Evolutionary conservation across 2,797 vertebrate species (phyloP).

Genomic region (Mallotus villosus): DNA sequence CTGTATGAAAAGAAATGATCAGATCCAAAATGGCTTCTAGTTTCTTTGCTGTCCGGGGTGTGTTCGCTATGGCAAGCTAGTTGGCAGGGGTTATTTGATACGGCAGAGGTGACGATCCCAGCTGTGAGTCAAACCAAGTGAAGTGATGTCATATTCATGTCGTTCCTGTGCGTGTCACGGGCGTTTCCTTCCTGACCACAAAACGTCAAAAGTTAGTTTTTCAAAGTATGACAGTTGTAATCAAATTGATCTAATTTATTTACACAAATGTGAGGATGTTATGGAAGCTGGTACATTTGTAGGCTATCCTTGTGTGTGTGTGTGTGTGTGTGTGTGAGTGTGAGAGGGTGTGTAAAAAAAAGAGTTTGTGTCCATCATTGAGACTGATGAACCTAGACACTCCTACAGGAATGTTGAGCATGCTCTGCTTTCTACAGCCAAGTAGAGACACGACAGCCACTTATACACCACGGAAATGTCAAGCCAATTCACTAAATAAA

Average conservation of each 20-base stretch:
- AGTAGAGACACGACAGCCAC: conserved; percentile 67
- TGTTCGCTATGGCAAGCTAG: conserved; percentile 44
- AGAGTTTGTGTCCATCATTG: conserved; percentile 38
- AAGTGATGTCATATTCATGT: conserved; percentile 75
- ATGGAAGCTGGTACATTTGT: too few relatives aligned
- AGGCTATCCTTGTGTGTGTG: background rate
- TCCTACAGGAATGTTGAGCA: conserved; percentile 70
- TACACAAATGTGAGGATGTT: too few relatives aligned
- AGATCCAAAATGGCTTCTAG: conserved; percentile 63
- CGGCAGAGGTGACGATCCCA: conserved; percentile 58
- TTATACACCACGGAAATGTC: conserved; percentile 5
- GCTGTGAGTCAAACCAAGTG: conserved; percentile 74
- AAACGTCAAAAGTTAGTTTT: conserved; percentile 19
- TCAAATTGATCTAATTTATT: too few relatives aligned
- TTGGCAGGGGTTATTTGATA: conserved; percentile 47
- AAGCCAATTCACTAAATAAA: background rate
- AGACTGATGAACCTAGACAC: conserved; percentile 46
- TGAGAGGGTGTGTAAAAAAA: background rate
- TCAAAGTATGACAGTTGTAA: background rate
- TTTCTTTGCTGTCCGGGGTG: conserved; percentile 43
- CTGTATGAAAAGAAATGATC: conserved; percentile 3
- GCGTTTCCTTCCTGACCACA: conserved; percentile 62
- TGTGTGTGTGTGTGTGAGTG: background rate
- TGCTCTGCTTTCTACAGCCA: conserved; percentile 61
- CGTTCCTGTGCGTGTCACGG: conserved; percentile 64